Percentiles rank a stretch among this genome's conserved stretches.
Conservation (phyloP, 2,113 vertebrate species). For the Gallinago jamesoni region DNA sequence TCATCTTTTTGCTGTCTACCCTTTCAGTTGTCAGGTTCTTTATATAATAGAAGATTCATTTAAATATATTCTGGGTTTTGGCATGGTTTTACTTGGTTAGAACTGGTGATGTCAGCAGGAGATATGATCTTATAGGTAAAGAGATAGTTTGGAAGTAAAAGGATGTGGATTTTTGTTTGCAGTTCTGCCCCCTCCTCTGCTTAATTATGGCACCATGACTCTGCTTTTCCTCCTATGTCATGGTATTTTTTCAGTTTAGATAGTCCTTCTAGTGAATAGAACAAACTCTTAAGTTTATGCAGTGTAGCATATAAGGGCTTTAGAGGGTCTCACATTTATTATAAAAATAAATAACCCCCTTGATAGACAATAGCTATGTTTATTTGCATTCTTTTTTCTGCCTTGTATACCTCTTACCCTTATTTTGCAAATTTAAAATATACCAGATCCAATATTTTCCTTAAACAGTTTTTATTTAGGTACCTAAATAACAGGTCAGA, state of each 20-base stretch:
- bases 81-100: neutral
- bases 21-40: neutral
- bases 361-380: neutral
- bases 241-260: neutral
- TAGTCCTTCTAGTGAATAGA: neutral
- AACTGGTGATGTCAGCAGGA: neutral
- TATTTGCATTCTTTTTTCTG: neutral
- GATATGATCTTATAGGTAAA: accelerated
- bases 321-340: neutral
- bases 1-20: neutral
- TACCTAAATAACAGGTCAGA: neutral
- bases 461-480: conserved; percentile 3
- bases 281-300: neutral
- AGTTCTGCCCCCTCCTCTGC: neutral
- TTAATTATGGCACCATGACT: neutral
- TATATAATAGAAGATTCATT: neutral
- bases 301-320: neutral
- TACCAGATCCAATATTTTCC: neutral
- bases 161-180: neutral
- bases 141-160: neutral
- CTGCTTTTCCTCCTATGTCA: neutral
- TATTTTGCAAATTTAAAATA: neutral
- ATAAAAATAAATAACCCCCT: neutral
- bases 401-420: neutral
- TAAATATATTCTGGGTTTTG: accelerated